Base-by-base conservation (phyloP, 30 jellyfish, hydroid and myxozoan species). In the Euphysa ruthae region DNA sequence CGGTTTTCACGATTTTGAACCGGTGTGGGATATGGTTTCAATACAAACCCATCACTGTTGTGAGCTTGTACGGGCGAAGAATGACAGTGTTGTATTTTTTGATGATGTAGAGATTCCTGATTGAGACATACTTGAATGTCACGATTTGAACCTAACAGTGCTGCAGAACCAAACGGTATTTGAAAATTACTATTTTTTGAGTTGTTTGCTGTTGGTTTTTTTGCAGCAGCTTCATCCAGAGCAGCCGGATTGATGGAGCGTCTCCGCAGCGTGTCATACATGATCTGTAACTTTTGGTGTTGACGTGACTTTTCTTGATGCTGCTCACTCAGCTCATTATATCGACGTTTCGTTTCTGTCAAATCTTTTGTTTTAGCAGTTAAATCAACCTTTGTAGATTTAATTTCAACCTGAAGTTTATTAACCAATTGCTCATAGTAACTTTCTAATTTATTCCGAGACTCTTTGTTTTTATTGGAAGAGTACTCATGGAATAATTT, bases 201-300 rank as follows among this genome's bases (percentile, higher is more conserved):
- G 30, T 21, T n/a, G n/a, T n/a, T n/a, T n/a, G n/a, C n/a, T n/a
- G n/a, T 35, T 16, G 46, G 75, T 8, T 25, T 28, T 8, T 23
- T 31, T 6, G 76, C 56, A 73, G 46, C 26, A 12, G 22, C 80
- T 52, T 70, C 83, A 31, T 70, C 79, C 77, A 70, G 31, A 8
- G 28, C 33, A 27, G 83, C 83, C 15, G 83, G 83, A 51, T 70
- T 70, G n/a, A 70, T 16, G 0, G 13, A 29, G 19, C 60, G 60
- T 78, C 91, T 77, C 52, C 95, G 51, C 34, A 84, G 77, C 20
- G 93, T 69, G 42, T 84, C 95, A 66, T 84, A 84, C 95, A 84
- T 84, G 29, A 85, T 76, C 95, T 88, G 97, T 49, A 88, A 82
- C 27, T 81, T 75, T 49, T 88, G 97, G 25, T 81, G 89, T 51